Conservation (phyloP, 1,140 invertebrate genomes). For the Apis florea region DNA sequence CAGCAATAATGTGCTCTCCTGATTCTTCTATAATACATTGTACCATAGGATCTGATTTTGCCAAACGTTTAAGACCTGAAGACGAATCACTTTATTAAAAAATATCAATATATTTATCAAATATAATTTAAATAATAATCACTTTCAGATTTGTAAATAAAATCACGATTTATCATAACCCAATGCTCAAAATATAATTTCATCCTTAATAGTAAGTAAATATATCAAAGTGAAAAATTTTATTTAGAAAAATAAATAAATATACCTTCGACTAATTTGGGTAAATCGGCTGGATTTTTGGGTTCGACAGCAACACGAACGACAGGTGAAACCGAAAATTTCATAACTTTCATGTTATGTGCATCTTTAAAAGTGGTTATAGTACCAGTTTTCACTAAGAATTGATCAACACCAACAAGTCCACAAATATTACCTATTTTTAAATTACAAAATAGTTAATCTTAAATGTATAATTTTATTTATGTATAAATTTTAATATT, state of each 20-base stretch:
- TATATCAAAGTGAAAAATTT: conserved; percentile 15
- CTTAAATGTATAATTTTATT: neutral
- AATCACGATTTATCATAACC: conserved; percentile 77
- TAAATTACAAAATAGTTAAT: conserved; percentile 30
- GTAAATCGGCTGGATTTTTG: conserved; percentile 99
- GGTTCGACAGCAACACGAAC: conserved; percentile 99
- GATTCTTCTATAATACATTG: conserved; percentile 99
- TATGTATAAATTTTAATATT: neutral
- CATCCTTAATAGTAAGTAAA: conserved; percentile 72
- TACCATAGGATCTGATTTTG: conserved; percentile 99
- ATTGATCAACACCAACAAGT: conserved; percentile 99
- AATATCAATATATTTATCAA: neutral
- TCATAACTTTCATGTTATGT: conserved; percentile 99
- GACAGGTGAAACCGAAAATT: conserved; percentile 99
- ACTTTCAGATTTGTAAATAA: conserved; percentile 66
- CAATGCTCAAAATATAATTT: conserved; percentile 75
- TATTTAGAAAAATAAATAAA: conserved; percentile 47
- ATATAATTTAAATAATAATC: conserved; percentile 25
- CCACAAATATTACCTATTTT: conserved; percentile 95
- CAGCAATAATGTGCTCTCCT: conserved; percentile 99
- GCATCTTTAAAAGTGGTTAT: conserved; percentile 99
- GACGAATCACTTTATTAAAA: neutral
- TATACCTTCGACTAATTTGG: conserved; percentile 96
- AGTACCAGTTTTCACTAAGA: conserved; percentile 99
- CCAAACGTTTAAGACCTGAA: conserved; percentile 94